Percentiles rank a stretch among this genome's conserved stretches.
phyloP scores from a whole-genome alignment of 2,113 vertebrate species.

The Crotalus horridus region DNA sequence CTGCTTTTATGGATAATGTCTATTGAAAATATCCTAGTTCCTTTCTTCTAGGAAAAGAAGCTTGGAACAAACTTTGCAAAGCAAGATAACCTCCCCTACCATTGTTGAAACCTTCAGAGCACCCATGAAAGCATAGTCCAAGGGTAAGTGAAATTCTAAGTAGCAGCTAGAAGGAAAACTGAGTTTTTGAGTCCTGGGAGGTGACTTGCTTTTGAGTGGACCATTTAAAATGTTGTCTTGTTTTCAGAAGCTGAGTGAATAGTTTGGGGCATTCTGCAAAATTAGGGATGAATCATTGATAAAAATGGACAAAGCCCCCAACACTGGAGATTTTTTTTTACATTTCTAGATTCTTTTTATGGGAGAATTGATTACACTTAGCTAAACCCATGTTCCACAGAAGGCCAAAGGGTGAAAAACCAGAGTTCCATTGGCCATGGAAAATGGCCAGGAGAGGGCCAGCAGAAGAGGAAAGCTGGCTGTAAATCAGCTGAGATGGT shows the following conservation, averaged over 20 bases:
- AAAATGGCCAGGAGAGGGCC: no score
- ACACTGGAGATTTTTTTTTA: not conserved
- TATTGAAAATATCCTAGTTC: not conserved
- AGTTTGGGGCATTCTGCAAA: not conserved
- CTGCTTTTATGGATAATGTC: not conserved
- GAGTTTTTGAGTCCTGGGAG: not conserved
- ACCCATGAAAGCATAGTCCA: not conserved
- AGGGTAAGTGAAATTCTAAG: not conserved
- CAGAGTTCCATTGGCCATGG: no score
- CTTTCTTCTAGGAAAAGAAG: not conserved
- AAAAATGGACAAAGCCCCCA: not conserved
- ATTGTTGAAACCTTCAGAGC: not conserved
- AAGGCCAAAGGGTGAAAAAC: no score
- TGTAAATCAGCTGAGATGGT: no score
- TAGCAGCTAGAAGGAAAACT: not conserved
- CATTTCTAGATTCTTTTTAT: not conserved
- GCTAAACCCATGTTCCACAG: not conserved
- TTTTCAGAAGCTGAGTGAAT: not conserved
- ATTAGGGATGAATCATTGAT: not conserved
- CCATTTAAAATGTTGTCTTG: not conserved
- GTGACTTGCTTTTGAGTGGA: not conserved
- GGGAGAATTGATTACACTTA: not conserved
- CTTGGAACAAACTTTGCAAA: not conserved
- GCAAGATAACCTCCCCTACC: not conserved
- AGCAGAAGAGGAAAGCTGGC: no score